Evolutionary conservation across 2,888 invertebrate species (phyloP).

Genomic region (Artemia sinica): DNA sequence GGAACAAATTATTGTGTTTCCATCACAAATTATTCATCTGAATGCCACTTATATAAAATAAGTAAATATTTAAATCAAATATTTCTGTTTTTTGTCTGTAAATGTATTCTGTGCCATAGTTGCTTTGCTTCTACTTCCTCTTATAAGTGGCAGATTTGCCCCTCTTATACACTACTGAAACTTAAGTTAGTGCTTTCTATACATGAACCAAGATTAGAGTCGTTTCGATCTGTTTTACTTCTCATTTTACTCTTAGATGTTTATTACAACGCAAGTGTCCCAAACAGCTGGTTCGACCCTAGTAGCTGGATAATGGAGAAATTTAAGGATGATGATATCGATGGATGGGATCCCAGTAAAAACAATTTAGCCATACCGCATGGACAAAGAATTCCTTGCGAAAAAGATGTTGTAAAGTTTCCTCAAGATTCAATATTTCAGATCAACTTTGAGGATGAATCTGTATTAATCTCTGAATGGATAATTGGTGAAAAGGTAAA

Average conservation of each 20-base stretch:
- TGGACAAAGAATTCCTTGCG: background rate
- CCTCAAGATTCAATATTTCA: background rate
- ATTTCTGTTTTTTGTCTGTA: no score
- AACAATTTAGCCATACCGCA: background rate
- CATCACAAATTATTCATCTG: no score
- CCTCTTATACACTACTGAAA: no score
- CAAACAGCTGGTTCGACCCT: background rate
- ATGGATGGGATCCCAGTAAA: background rate
- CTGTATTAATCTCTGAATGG: background rate
- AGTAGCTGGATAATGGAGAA: background rate
- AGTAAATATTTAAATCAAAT: no score
- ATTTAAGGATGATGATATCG: background rate
- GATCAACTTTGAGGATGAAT: background rate
- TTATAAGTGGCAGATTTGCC: no score
- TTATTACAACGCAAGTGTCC: slow-evolving; percentile 3
- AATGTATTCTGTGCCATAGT: no score
- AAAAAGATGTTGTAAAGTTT: background rate
- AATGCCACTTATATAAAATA: no score
- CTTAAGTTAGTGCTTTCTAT: no score
- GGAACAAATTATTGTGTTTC: no score
- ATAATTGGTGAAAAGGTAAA: slow-evolving; percentile 1
- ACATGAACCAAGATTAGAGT: no score
- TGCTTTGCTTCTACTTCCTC: no score
- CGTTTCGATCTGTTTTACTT: no score
- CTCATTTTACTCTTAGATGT: background rate